Conservation (phyloP, 1,140 invertebrate genomes). For the Anthonomus grandis region DNA sequence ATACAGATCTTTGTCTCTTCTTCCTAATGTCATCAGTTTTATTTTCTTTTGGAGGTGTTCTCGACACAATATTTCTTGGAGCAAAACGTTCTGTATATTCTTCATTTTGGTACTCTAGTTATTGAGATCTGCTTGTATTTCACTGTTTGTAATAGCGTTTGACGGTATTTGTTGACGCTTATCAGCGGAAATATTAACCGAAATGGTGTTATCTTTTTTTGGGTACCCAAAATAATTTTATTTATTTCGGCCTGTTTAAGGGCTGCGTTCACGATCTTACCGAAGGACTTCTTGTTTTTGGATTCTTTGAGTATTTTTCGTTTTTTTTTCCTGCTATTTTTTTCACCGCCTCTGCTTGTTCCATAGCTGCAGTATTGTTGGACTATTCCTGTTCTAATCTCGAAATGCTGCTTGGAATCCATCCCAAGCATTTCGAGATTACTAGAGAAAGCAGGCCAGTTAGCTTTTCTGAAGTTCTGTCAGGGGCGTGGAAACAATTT, state of each 20-base stretch:
- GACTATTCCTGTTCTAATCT: no score
- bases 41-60: not conserved
- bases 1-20: not conserved
- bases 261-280: not conserved
- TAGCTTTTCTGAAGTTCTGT: no score
- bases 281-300: constrained; percentile 1
- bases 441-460: no score
- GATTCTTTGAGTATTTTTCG: no score
- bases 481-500: no score
- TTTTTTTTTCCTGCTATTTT: no score
- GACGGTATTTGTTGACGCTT: not conserved
- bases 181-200: not conserved
- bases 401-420: no score
- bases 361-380: no score
- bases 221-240: constrained; percentile 3
- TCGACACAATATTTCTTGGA: not conserved
- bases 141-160: not conserved
- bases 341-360: no score
- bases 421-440: no score
- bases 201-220: not conserved
- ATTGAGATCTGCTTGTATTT: not conserved
- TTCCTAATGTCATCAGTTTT: not conserved
- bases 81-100: not conserved
- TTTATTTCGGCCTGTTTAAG: not conserved
- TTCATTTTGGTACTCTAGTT: not conserved